Evolutionary conservation across 2,797 vertebrate genomes (phyloP).

Genomic region (Prionace glauca): DNA sequence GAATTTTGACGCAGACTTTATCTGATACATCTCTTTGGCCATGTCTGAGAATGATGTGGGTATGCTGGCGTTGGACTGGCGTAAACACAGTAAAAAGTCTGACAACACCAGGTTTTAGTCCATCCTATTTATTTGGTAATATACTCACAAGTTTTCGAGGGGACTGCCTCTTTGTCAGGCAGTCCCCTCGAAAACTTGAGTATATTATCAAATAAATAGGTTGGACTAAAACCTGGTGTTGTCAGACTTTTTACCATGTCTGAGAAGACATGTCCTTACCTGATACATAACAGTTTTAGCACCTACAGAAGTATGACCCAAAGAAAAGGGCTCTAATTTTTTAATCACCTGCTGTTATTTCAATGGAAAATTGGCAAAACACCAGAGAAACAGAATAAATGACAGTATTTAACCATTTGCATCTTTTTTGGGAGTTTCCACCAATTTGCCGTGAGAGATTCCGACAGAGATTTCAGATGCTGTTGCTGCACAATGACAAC

Average conservation of each 20-base stretch:
- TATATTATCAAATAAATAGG: no score
- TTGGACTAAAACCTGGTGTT: no score
- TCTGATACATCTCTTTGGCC: neutral
- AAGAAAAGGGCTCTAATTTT: neutral
- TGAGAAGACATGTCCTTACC: neutral
- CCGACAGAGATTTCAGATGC: neutral
- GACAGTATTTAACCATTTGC: neutral
- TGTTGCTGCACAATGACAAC: no score
- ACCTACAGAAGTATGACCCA: neutral
- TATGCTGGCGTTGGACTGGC: no score
- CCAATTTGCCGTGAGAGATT: neutral
- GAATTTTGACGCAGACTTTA: neutral
- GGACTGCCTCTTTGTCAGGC: no score
- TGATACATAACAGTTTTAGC: neutral
- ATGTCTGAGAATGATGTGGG: neutral
- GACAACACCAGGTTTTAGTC: no score
- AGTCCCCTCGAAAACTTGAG: no score
- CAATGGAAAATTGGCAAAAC: neutral
- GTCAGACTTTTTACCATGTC: no score
- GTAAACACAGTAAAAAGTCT: no score
- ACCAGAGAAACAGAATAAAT: neutral
- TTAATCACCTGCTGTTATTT: neutral
- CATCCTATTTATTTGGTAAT: no score
- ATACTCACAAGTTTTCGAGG: no score
- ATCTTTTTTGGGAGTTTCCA: neutral